Conservation (phyloP, 1,140 invertebrate species). For the Plutomurus gul region DNA sequence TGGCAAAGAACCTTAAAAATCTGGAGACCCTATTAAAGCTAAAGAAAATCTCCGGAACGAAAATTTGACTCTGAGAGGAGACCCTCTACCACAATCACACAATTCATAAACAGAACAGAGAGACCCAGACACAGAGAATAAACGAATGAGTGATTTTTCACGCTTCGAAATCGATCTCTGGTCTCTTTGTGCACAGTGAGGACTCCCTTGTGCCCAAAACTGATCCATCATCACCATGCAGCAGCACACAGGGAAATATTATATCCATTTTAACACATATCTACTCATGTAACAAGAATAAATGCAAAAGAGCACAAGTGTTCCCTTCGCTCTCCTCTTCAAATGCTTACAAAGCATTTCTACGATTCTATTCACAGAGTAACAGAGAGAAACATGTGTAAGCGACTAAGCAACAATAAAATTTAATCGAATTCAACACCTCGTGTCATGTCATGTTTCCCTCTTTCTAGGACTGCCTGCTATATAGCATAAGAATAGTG, state of each 20-base stretch:
- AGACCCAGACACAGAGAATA: background rate
- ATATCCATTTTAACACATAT: too few species aligned
- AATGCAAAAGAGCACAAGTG: too few species aligned
- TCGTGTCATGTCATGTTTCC: constrained; percentile 3
- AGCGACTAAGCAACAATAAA: constrained; percentile 10
- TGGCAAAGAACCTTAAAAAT: background rate
- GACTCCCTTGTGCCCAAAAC: too few species aligned
- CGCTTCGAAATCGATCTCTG: constrained; percentile 48
- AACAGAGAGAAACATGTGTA: constrained; percentile 19
- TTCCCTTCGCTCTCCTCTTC: too few species aligned
- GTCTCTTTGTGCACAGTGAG: background rate
- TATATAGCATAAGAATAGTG: background rate
- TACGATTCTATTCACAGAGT: constrained; percentile 3
- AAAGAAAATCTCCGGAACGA: background rate
- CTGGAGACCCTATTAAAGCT: constrained; percentile 3
- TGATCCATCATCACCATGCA: too few species aligned
- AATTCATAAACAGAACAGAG: background rate
- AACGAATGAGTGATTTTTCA: constrained; percentile 48
- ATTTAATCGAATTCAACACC: constrained; percentile 13
- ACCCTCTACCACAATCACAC: background rate
- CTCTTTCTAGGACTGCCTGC: background rate
- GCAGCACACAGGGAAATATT: too few species aligned
- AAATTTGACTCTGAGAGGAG: background rate
- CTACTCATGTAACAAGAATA: too few species aligned
- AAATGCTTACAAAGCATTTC: constrained; percentile 19